Percentiles rank a stretch among this genome's conserved stretches.
phyloP scores from a whole-genome alignment of 2,888 invertebrate genomes.

The Azorinus chamasolen region DNA sequence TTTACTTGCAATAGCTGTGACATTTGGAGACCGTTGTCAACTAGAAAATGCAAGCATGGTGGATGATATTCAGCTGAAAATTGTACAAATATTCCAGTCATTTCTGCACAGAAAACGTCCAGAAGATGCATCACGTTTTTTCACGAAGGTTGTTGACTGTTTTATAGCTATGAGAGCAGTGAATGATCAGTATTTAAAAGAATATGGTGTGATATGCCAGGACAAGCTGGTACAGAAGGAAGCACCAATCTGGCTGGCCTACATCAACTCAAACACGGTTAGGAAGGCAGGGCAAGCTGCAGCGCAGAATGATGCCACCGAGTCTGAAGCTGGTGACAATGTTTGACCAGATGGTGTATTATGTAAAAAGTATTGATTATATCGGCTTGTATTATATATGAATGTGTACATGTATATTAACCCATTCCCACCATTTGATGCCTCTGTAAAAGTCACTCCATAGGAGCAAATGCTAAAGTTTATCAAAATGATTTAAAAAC shows the following conservation, averaged over 20 bases:
- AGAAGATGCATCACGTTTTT: slow-evolving; percentile 38
- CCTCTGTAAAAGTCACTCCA: too few relatives aligned
- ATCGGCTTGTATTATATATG: too few relatives aligned
- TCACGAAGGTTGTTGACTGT: slow-evolving; percentile 64
- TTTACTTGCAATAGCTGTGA: slow-evolving; percentile 61
- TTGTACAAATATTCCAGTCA: slow-evolving; percentile 52
- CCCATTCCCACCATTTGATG: too few relatives aligned
- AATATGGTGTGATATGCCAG: slow-evolving; percentile 65
- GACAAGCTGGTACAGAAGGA: slow-evolving; percentile 65
- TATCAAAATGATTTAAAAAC: too few relatives aligned
- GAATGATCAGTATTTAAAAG: slow-evolving; percentile 61
- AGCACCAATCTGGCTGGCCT: slow-evolving; percentile 65
- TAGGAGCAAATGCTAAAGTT: too few relatives aligned
- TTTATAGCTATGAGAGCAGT: slow-evolving; percentile 64
- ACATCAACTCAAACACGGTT: slow-evolving; percentile 59
- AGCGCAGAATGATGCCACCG: too few relatives aligned
- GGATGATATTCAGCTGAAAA: slow-evolving; percentile 59
- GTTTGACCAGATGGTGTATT: too few relatives aligned
- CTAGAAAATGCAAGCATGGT: slow-evolving; percentile 49
- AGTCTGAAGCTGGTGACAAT: too few relatives aligned
- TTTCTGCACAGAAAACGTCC: slow-evolving; percentile 41
- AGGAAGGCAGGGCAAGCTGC: slow-evolving; percentile 12
- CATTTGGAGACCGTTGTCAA: slow-evolving; percentile 60
- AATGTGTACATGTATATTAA: too few relatives aligned
- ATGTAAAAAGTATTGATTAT: too few relatives aligned